Percentiles rank a stretch among this genome's conserved stretches.
Evolutionary conservation across 2,888 invertebrate species (phyloP).

Genomic region (Melieria picta): DNA sequence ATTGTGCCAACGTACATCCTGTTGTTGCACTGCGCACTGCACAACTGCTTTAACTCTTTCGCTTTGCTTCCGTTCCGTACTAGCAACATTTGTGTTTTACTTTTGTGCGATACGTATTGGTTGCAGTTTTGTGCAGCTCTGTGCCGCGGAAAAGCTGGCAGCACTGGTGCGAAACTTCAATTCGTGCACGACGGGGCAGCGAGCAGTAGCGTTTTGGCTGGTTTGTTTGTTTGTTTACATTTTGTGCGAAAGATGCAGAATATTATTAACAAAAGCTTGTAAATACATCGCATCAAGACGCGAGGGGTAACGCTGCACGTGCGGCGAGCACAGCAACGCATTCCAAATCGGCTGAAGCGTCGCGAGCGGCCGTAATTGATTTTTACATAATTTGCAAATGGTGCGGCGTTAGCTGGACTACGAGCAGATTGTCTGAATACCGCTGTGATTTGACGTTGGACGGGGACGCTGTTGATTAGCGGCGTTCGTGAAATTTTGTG

Average conservation of each 20-base stretch:
- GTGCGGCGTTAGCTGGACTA: conserved; percentile 10
- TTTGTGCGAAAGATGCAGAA: conserved; percentile 24
- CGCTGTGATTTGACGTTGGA: conserved; percentile 20
- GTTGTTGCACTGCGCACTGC: too few relatives aligned
- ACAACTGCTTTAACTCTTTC: too few relatives aligned
- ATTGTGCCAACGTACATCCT: too few relatives aligned
- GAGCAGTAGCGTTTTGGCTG: not conserved
- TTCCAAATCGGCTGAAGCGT: not conserved
- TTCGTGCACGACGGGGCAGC: too few relatives aligned
- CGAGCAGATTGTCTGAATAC: not conserved
- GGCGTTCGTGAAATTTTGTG: conserved; percentile 1
- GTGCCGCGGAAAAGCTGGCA: too few relatives aligned
- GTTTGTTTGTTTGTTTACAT: conserved; percentile 39
- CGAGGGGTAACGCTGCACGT: not conserved
- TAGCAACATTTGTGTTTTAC: too few relatives aligned
- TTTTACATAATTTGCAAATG: conserved; percentile 36
- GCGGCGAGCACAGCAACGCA: not conserved
- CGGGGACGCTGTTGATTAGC: conserved; percentile 6
- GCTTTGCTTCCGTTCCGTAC: too few relatives aligned
- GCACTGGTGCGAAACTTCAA: too few relatives aligned
- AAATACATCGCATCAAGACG: not conserved
- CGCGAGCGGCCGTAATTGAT: conserved; percentile 28
- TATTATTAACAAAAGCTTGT: conserved; percentile 28
- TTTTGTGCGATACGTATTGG: too few relatives aligned
- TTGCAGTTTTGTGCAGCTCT: too few relatives aligned